Base-by-base conservation (phyloP, 1,140 invertebrate species). In the Magallana angulata region DNA sequence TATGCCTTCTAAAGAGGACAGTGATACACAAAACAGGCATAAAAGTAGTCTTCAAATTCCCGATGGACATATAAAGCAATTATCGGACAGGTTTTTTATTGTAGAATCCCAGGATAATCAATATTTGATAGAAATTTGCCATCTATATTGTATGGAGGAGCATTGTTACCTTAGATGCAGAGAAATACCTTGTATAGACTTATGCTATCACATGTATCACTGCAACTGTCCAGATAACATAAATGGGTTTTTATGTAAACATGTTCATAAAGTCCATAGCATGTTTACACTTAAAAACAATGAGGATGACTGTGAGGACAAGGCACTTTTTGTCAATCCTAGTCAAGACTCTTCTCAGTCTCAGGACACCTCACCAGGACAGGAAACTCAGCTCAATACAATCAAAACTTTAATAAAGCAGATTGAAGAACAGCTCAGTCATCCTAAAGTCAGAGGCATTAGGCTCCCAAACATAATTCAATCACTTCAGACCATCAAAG, bases 191-290 rank as follows among this genome's bases (percentile, higher is more conserved):
- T 82, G 80, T 14, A 82, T 82, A n/a, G 30, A 84, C 30, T 14
- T 84, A 24, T 84, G 82, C 48, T 59, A 84, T 60, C 82, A 84
- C 60, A 59, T 84, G 58, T 84, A 84, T 84, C 58, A 58, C 12
- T 84, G 82, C 24, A 84, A 16, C 24, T 84, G 82, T 30, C 6
- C 12, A 59, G 82, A 84, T 84, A 62, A 59, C 57, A 14, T 24
- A 8, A 84, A 84, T 84, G 82, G 82, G 12, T 58, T 60, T 56
- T 84, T 84, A 24, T 84, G 58, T 84, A 84, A 84, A 84, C 82
- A 84, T 60, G 24, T 84, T 14, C 82, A 84, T 24, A 84, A 84
- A 24, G 30, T 84, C 24, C 82, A 84, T 24, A 24, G 14, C 30
- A 58, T 59, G 7, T 58, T n/a, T 24, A 60, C 30, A 56, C 16